Evolutionary conservation across 2,113 vertebrate species (phyloP), one percentile per base, ranked within the genome.

Genomic region (Zapornia atra): DNA sequence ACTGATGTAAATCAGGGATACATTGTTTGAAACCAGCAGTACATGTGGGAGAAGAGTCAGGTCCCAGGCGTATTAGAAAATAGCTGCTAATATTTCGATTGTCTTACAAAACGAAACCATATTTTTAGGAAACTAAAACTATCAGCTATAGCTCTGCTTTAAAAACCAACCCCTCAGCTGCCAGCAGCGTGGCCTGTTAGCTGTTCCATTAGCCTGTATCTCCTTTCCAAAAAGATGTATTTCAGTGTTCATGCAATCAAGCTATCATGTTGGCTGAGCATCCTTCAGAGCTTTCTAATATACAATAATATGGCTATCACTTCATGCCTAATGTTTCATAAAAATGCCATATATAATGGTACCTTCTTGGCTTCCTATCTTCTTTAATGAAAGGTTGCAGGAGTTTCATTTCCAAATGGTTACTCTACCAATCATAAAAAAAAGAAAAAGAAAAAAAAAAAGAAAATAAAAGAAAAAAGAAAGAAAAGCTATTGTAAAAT

Each of bases 261-360:
- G 80, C 61, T 60, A 75, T 84, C 69, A 4, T 13, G 65, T 69
- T 92, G 82, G 69, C 69, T 91, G 65, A 92, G 72, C 90, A 79
- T 86, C 70, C 88, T 82, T 93, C 88, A 79, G 80, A 69, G 86
- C 90, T 48, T 90, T 75, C 75, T 86, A 65, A 51, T 77, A 89
- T 48, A 79, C 86, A 76, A 33, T 64, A 93, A 92, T 57, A 76
- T n/a, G 73, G 21, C 88, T 80, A 82, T 86, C 77, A 17, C 84
- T 92, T 82, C 56, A 46, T 85, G 86, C 64, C 72, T 91, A 63
- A 94, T 85, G 66, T 95, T 94, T 94, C 87, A 95, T 94, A 94
- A 95, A 95, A 96, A 90, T 88, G 71, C 79, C 92, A 82, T 86
- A 61, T 48, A 80, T 77, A 48, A 73, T 57, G 48, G 57, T 65